Evolutionary conservation across 2,888 invertebrate species (phyloP).

Genomic region (Zootermopsis nevadensis): DNA sequence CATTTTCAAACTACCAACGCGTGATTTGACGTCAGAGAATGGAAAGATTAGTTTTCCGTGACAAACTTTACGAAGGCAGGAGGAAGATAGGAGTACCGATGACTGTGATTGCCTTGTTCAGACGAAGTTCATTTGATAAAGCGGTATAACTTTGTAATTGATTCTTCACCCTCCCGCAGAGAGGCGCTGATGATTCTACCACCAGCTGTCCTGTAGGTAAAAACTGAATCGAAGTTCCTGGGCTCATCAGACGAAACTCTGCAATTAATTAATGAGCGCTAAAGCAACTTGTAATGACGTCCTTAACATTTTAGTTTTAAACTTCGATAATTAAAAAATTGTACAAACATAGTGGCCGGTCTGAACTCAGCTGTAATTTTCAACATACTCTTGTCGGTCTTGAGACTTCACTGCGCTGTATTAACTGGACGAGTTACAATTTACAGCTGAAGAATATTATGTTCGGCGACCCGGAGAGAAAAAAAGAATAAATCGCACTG

Average conservation of each 20-base stretch:
- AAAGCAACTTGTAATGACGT: constrained; percentile 26
- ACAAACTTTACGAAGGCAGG: background rate
- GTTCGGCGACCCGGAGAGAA: too few species aligned
- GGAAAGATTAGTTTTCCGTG: constrained; percentile 18
- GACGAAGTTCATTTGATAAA: constrained; percentile 44
- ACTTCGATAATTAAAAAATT: constrained; percentile 6
- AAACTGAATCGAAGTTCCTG: constrained; percentile 11
- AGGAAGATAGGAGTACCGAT: background rate
- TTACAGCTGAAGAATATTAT: too few species aligned
- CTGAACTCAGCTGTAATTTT: background rate
- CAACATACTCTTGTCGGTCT: too few species aligned
- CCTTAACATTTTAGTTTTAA: constrained; percentile 2
- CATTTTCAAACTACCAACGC: background rate
- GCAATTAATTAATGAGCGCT: background rate
- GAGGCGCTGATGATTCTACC: constrained; percentile 3
- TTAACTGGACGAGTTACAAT: too few species aligned
- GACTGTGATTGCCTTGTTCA: constrained; percentile 38
- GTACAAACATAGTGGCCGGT: background rate
- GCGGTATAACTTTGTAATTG: constrained; percentile 46
- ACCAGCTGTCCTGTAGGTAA: background rate
- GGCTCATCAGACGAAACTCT: background rate
- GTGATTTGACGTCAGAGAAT: constrained; percentile 6
- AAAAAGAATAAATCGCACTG: too few species aligned
- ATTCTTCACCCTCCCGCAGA: constrained; percentile 39
- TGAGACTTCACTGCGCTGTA: too few species aligned